Conservation (phyloP, 2,888 invertebrate species). For the Parnassius orleans region DNA sequence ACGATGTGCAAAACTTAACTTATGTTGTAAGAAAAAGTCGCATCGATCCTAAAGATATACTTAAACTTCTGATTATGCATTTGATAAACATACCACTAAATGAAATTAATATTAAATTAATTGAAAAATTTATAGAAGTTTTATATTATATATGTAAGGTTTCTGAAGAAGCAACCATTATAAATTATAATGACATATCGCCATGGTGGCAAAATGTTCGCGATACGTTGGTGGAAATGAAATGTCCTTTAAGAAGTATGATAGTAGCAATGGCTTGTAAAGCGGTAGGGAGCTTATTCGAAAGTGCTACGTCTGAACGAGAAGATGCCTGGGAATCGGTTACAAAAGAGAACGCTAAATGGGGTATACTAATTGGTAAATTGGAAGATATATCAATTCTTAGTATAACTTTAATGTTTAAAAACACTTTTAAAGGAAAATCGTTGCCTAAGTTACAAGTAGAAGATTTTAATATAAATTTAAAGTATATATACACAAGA, state of each 20-base stretch:
- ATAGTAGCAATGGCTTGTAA: conserved; percentile 92
- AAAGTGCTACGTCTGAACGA: conserved; percentile 62
- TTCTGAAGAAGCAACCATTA: conserved; percentile 81
- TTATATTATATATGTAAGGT: conserved; percentile 84
- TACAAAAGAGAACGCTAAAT: conserved; percentile 91
- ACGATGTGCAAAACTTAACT: conserved; percentile 47
- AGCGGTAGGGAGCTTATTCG: conserved; percentile 82
- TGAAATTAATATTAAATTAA: conserved; percentile 76
- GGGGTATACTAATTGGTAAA: conserved; percentile 93
- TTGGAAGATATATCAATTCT: conserved; percentile 93
- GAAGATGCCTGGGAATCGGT: conserved; percentile 89
- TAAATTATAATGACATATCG: conserved; percentile 86
- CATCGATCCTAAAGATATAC: conserved; percentile 82
- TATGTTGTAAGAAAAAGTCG: conserved; percentile 51
- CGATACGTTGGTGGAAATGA: conserved; percentile 85
- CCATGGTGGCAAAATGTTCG: conserved; percentile 92
- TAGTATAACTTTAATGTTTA: conserved; percentile 84
- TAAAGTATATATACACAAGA: conserved; percentile 83
- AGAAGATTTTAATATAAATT: conserved; percentile 81
- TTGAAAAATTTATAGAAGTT: conserved; percentile 85
- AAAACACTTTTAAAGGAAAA: conserved; percentile 60
- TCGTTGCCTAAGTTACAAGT: conserved; percentile 78
- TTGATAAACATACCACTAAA: conserved; percentile 84
- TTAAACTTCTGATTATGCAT: conserved; percentile 85
- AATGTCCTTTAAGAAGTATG: conserved; percentile 88